Percentiles rank a stretch among this genome's conserved stretches.
Evolutionary conservation across 2,113 vertebrate genomes (phyloP).

Genomic region (Arizona elegans): DNA sequence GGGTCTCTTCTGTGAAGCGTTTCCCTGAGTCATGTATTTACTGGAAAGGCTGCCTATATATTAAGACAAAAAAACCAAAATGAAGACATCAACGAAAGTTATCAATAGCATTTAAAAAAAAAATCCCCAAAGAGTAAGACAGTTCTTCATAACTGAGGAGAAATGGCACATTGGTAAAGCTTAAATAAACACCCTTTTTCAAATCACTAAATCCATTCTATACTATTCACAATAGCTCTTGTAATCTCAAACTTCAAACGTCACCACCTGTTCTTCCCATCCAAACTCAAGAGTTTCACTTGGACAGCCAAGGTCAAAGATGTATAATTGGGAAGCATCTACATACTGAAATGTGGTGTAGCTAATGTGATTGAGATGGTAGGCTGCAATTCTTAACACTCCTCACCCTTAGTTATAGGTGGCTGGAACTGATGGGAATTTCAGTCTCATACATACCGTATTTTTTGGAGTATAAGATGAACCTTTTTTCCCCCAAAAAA

Average conservation of each 20-base stretch:
- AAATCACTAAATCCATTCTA: neutral
- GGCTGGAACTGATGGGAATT: neutral
- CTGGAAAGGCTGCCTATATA: conserved; percentile 81
- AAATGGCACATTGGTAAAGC: neutral
- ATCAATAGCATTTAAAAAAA: neutral
- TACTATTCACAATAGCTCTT: neutral
- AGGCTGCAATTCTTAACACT: neutral
- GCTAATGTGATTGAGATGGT: neutral
- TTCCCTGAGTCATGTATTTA: conserved; percentile 84
- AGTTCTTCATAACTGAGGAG: neutral
- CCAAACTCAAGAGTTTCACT: neutral
- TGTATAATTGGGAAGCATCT: neutral
- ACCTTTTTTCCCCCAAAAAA: too few species aligned
- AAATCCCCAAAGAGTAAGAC: neutral
- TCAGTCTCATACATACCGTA: neutral
- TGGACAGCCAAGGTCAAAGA: neutral
- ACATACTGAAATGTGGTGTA: neutral
- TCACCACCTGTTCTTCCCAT: neutral
- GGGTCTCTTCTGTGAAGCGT: conserved; percentile 80
- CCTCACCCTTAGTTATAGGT: neutral
- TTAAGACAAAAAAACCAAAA: neutral
- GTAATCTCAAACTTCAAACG: neutral
- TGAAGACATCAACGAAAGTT: neutral
- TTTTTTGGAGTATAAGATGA: too few species aligned
- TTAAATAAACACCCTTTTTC: neutral